Conservation (phyloP, 1,140 invertebrate species). For the Heliconius eleuchia region DNA sequence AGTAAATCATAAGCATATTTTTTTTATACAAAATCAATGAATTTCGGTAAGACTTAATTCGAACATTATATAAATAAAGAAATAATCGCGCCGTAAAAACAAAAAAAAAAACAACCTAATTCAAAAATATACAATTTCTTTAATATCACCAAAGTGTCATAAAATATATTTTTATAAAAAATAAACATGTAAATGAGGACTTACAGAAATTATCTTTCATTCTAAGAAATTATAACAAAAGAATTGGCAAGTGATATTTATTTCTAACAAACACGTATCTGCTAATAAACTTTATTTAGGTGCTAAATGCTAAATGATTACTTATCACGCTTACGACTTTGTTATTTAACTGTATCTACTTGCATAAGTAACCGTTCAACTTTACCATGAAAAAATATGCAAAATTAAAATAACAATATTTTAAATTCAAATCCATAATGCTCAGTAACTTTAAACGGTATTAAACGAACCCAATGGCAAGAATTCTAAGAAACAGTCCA, state of each 20-base stretch:
- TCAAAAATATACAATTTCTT: not conserved
- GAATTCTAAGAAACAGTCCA: not conserved
- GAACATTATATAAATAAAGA: not conserved
- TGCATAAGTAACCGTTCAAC: not conserved
- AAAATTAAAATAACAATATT: not conserved
- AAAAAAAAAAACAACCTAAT: not conserved
- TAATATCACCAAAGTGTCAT: too few species aligned
- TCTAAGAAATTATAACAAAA: too few species aligned
- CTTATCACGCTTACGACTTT: not conserved
- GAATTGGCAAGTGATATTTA: too few species aligned
- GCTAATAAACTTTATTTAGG: not conserved
- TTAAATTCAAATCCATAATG: not conserved
- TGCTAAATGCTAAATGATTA: not conserved
- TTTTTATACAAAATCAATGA: not conserved
- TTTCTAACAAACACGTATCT: not conserved
- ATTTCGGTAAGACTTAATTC: not conserved
- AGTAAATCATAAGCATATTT: not conserved
- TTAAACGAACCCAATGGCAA: constrained; percentile 7
- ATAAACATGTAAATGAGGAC: too few species aligned
- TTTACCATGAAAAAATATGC: not conserved
- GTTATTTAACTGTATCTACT: not conserved
- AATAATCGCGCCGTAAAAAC: not conserved
- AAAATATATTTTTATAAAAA: too few species aligned
- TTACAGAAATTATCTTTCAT: too few species aligned
- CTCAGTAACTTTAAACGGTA: not conserved